Evolutionary conservation across 2,113 vertebrate species (phyloP).

Genomic region (Seriola aureovittata): DNA sequence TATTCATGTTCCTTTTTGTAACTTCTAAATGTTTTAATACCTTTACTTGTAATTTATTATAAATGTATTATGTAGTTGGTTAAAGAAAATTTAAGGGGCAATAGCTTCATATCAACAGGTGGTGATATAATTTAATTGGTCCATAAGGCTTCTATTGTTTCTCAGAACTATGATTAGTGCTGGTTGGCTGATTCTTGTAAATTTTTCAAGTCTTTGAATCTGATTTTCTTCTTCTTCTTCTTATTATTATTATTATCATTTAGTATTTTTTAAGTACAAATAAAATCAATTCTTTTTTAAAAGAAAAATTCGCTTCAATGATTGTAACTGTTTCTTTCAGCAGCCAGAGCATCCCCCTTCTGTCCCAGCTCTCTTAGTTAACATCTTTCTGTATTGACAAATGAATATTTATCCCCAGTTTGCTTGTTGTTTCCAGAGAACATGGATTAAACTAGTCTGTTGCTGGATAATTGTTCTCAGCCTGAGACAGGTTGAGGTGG

Average conservation of each 20-base stretch:
- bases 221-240: background rate
- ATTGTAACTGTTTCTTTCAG: background rate
- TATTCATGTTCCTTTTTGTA: background rate
- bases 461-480: slow-evolving; percentile 58
- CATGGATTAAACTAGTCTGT: slow-evolving; percentile 59
- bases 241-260: background rate
- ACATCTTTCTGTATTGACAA: slow-evolving; percentile 50
- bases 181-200: background rate
- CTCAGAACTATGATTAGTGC: background rate
- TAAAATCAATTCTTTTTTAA: background rate
- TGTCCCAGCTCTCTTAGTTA: background rate
- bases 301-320: background rate
- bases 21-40: background rate
- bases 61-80: background rate
- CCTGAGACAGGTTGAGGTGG: slow-evolving; percentile 50
- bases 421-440: slow-evolving; percentile 52
- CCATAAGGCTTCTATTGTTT: background rate
- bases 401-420: slow-evolving; percentile 58
- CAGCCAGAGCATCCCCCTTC: background rate
- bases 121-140: background rate
- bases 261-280: background rate
- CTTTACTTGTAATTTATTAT: background rate
- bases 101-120: background rate
- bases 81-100: background rate
- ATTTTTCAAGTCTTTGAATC: background rate